Base-by-base conservation (phyloP, 2,888 invertebrate genomes). In the Habrosyne pyritoides region DNA sequence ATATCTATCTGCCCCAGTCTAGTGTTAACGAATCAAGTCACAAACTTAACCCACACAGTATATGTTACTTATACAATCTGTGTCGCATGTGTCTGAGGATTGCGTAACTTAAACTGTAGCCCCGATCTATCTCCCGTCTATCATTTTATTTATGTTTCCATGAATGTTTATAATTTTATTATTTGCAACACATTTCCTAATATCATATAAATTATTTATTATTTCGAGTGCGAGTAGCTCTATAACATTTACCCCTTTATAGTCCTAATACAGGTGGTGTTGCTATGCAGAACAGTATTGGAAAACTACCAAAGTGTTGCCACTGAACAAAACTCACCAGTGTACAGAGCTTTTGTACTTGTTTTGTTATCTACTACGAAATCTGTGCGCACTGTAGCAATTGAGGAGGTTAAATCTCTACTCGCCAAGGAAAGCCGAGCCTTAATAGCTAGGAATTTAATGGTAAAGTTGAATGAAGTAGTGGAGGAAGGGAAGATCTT, bases 221-320 rank as follows among this genome's bases (percentile, higher is more conserved):
- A 42, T 42, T 50, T 55, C 58, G 46, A 57, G 53, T 63, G 67
- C 65, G 54, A 71, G 67, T 77, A 67, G 74, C 80, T 69, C 85
- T 88, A 83, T 84, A 84, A 73, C 81, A 82, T 80, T 84, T 85
- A 89, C 89, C 84, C 86, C 86, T 87, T 88, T 90, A 87, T 86
- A 93, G 93, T 94, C 89, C 85, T 87, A 79, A 83, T 93, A 87
- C 95, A 95, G 85, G 94, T 97, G 65, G 95, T 96, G 87, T 91
- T 95, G 71, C 93, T 98, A 69, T 95, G 96, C 77, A 95, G 96
- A 82, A 93, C 93, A 61, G 90, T 98, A 46, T 87, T 97, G 51
- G 93, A 94, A 59, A 94, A 96, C 66, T 96, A 96, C 89, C 93
- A 93, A 10, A 93, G 93, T 67, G 94, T 95, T 80, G 86, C 97